phyloP scores from a whole-genome alignment of 1,140 invertebrate species.

The Sycophila sp. region DNA sequence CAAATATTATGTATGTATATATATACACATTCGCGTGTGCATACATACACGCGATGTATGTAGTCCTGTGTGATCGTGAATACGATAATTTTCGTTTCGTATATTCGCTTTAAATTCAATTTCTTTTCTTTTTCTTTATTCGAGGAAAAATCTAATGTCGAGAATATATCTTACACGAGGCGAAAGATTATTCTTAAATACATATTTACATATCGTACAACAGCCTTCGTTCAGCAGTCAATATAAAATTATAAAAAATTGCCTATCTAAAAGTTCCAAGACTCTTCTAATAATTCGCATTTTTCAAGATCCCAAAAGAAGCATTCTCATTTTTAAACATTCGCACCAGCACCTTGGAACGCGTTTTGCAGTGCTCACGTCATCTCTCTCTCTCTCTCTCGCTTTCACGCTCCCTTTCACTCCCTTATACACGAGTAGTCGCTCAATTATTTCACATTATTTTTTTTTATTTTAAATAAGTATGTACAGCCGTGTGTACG shows the following conservation, averaged over 20 bases:
- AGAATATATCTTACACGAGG: conserved; percentile 66
- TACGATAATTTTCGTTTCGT: conserved; percentile 46
- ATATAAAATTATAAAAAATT: conserved; percentile 64
- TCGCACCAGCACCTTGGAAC: neutral
- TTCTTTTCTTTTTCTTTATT: conserved; percentile 48
- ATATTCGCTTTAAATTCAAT: conserved; percentile 31
- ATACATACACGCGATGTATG: conserved; percentile 50
- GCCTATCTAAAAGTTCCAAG: conserved; percentile 55
- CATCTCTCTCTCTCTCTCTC: neutral
- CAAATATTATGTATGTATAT: conserved; percentile 55
- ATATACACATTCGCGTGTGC: conserved; percentile 46
- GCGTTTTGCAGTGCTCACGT: neutral
- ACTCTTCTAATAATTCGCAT: conserved; percentile 11
- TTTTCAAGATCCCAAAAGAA: conserved; percentile 3
- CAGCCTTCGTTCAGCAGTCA: conserved; percentile 53
- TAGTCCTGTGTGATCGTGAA: conserved; percentile 46
- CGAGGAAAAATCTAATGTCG: conserved; percentile 50
- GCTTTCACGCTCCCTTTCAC: neutral
- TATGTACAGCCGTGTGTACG: conserved; percentile 30
- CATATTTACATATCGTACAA: conserved; percentile 68
- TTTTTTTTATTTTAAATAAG: conserved; percentile 15
- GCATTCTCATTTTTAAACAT: neutral
- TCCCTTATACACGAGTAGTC: neutral
- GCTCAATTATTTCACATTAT: conserved; percentile 7
- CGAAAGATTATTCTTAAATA: conserved; percentile 56